Conservation (phyloP, 2,888 invertebrate genomes). For the Morinoia aosen region DNA sequence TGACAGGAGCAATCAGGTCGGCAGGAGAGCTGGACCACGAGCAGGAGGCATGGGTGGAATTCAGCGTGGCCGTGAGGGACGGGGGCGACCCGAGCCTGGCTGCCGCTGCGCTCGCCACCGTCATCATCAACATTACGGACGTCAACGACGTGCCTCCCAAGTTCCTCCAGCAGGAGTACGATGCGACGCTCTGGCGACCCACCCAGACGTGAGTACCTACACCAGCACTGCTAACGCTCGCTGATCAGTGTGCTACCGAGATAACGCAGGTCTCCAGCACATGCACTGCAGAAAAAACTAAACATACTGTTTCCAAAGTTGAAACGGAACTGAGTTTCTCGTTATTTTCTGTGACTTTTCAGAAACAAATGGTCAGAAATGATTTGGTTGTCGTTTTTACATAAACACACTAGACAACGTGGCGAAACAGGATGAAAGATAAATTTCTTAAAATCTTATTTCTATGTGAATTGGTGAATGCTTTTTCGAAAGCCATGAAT, state of each 20-base stretch:
- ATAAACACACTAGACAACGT: neutral
- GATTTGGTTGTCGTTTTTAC: neutral
- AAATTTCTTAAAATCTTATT: neutral
- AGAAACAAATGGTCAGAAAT: neutral
- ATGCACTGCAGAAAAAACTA: neutral
- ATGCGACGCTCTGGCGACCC: constrained; percentile 84
- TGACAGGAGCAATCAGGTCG: constrained; percentile 84
- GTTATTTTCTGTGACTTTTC: neutral
- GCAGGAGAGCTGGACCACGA: constrained; percentile 86
- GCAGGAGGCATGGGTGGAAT: constrained; percentile 78
- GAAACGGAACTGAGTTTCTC: neutral
- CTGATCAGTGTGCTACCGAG: no score
- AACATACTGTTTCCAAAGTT: neutral
- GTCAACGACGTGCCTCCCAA: constrained; percentile 91
- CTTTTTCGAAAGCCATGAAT: neutral
- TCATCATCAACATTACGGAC: constrained; percentile 71
- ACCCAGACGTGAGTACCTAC: constrained; percentile 75
- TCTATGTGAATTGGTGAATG: neutral
- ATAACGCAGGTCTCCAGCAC: neutral
- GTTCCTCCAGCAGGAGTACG: constrained; percentile 81
- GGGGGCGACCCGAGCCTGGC: constrained; percentile 86
- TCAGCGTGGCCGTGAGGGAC: constrained; percentile 88
- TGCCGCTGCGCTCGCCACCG: constrained; percentile 85
- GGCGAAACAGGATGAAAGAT: neutral
- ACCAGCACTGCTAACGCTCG: neutral